These are phyloP conservation scores for Rhopalosiphum padi DNA, from an alignment of 1,140 invertebrate species.

Conservation along the genomic window DNA sequence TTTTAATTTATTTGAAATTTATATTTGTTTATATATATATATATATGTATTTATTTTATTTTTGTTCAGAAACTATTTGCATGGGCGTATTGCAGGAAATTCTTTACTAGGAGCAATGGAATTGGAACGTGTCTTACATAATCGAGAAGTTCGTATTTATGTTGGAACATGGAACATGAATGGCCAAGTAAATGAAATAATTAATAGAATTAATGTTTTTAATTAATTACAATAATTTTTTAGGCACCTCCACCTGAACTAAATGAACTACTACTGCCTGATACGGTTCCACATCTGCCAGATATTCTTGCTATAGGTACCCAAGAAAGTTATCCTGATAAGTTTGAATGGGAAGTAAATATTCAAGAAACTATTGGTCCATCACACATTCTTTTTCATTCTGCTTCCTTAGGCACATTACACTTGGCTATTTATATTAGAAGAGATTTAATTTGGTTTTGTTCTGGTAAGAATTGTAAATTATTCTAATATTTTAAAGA, in stretches of 20 bases:
- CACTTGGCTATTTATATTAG: conserved; percentile 86
- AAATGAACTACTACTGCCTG: conserved; percentile 88
- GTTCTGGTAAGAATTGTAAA: conserved; percentile 66
- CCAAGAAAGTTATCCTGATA: conserved; percentile 86
- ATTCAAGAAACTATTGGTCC: conserved; percentile 91
- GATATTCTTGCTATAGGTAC: conserved; percentile 92
- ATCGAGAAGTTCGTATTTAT: conserved; percentile 84
- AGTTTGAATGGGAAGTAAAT: conserved; percentile 88
- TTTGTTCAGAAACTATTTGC: conserved; percentile 74
- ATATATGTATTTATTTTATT: conserved; percentile 17
- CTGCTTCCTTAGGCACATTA: conserved; percentile 81
- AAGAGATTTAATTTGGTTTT: conserved; percentile 92
- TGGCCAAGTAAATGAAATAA: conserved; percentile 72
- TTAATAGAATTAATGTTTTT: conserved; percentile 37
- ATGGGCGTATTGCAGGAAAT: conserved; percentile 78
- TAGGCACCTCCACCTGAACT: conserved; percentile 70
- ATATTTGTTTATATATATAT: neutral
- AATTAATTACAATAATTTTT: conserved; percentile 58
- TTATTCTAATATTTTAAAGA: neutral
- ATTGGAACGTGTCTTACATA: conserved; percentile 84
- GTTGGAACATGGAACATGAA: conserved; percentile 98
- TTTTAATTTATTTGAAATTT: neutral
- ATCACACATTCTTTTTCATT: conserved; percentile 86
- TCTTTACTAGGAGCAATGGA: conserved; percentile 83
- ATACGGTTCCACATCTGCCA: conserved; percentile 81